Base-by-base conservation (phyloP, 2,113 vertebrate species). In the Myotis brandtii region DNA sequence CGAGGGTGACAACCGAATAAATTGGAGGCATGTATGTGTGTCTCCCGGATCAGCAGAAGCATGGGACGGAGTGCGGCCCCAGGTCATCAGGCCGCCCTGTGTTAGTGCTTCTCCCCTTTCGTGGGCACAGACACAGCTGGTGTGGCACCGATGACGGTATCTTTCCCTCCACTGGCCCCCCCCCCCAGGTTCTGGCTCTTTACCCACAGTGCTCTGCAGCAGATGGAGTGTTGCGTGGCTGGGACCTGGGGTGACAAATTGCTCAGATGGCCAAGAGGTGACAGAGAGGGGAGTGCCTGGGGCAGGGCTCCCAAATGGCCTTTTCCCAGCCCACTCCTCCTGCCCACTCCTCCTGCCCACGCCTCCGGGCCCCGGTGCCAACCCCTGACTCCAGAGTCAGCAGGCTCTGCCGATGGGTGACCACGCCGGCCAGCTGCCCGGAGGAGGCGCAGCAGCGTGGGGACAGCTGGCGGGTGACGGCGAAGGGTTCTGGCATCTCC, bases 361-460 rank as follows among this genome's bases (percentile, higher is more conserved):
- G 43, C 27, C 18, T 84, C 70, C 32, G 25, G 25, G 1, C 83
- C 52, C 20, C 1, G 9, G 30, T 1, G 7, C 54, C 50, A 46
- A 12, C 46, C 14, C 13, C 32, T 17, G 34, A 18, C 3, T 5
- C 46, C 23, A 37, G 5, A 77, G 37, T 30, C 37, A 43, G 40
- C 12, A 2, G 7, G 37, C 5, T 13, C 32, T 18, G 30, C 37
- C 20, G 32, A 9, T 17, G 14, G 66, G n/a, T 56, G 23, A n/a
- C 46, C 48, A n/a, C 2, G 0, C 27, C 5, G 34, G 27, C 12
- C 6, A 4, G 3, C 25, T 21, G 4, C 27, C 3, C 17, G 1
- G 83, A 87, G 34, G 86, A 75, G 21, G 18, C 3, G 6, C 62
- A 10, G 23, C 10, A 2, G 25, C 32, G 20, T 34, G 66, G 43